Evolutionary conservation across 2,113 vertebrate species (phyloP).

Genomic region (Xyliphius kryptos): DNA sequence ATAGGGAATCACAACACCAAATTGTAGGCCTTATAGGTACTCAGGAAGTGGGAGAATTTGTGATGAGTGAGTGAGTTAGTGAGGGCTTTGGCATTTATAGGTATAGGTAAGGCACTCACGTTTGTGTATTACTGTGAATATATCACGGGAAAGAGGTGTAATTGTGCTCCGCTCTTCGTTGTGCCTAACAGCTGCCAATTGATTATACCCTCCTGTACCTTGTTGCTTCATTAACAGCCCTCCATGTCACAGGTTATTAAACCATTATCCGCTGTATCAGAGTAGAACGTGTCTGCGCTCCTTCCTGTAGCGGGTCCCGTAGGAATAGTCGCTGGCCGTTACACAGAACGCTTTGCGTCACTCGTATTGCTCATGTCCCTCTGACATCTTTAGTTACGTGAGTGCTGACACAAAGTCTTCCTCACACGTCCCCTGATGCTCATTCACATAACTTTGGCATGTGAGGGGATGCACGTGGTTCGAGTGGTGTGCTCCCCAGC

Average conservation of each 20-base stretch:
- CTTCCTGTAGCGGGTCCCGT: conserved; percentile 3
- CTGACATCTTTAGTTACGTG: conserved; percentile 10
- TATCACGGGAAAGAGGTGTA: too few relatives aligned
- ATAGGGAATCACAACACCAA: too few relatives aligned
- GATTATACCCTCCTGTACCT: too few relatives aligned
- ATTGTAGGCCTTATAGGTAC: too few relatives aligned
- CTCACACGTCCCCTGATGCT: conserved; percentile 16
- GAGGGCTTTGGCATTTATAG: too few relatives aligned
- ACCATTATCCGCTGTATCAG: not conserved
- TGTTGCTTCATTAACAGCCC: too few relatives aligned
- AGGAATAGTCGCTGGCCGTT: conserved; percentile 16
- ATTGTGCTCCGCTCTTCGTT: too few relatives aligned
- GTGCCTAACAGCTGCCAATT: too few relatives aligned
- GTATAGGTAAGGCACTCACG: too few relatives aligned
- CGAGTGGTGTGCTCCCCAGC: not conserved
- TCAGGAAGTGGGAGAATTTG: too few relatives aligned
- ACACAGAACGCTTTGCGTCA: conserved; percentile 37
- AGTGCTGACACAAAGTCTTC: not conserved
- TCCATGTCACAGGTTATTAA: not conserved
- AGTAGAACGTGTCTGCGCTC: not conserved
- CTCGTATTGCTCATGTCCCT: conserved; percentile 14
- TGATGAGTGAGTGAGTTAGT: too few relatives aligned
- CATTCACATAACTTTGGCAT: conserved; percentile 14
- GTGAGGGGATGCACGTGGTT: not conserved
- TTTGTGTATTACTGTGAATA: too few relatives aligned